A percentile compares a stretch with the other conserved stretches of the same genome.
Conservation (phyloP, 2,113 vertebrate species). For the Hydrochoerus hydrochaeris region DNA sequence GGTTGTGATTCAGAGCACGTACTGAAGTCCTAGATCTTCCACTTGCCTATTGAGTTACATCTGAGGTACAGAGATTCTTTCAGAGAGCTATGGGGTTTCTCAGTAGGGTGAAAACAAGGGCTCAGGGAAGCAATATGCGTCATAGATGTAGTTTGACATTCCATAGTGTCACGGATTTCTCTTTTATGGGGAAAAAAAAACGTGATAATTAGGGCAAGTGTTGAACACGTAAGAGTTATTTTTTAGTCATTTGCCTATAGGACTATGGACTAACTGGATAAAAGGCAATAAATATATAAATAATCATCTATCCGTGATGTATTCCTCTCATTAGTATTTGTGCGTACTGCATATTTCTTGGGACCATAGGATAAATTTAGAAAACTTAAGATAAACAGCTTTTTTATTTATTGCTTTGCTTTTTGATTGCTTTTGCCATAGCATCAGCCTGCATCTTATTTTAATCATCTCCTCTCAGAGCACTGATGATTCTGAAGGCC, state of each 20-base stretch:
- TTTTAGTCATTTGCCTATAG: slow-evolving; percentile 31
- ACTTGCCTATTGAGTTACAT: not conserved
- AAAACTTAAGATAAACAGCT: slow-evolving; percentile 81
- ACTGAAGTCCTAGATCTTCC: not conserved
- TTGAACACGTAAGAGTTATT: not conserved
- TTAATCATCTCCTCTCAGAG: slow-evolving; percentile 80
- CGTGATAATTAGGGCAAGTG: not conserved
- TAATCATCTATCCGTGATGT: not conserved
- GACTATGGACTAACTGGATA: not conserved
- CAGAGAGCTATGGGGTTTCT: not conserved
- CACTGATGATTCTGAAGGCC: slow-evolving; percentile 67
- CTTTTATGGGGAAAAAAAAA: not conserved
- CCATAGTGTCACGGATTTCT: not conserved
- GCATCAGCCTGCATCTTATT: slow-evolving; percentile 75
- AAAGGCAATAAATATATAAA: slow-evolving; percentile 18
- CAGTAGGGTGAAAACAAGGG: not conserved
- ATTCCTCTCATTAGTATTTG: slow-evolving; percentile 40
- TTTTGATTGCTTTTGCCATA: slow-evolving; percentile 84
- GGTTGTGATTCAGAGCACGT: not conserved
- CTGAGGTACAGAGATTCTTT: not conserved
- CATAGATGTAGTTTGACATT: not conserved
- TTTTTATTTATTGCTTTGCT: slow-evolving; percentile 80
- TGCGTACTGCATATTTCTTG: slow-evolving; percentile 22
- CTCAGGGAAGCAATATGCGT: not conserved
- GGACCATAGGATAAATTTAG: slow-evolving; percentile 65